A percentile compares a stretch with the other conserved stretches of the same genome.
Conservation (phyloP, 2,113 vertebrate species). For the Hoplias malabaricus region DNA sequence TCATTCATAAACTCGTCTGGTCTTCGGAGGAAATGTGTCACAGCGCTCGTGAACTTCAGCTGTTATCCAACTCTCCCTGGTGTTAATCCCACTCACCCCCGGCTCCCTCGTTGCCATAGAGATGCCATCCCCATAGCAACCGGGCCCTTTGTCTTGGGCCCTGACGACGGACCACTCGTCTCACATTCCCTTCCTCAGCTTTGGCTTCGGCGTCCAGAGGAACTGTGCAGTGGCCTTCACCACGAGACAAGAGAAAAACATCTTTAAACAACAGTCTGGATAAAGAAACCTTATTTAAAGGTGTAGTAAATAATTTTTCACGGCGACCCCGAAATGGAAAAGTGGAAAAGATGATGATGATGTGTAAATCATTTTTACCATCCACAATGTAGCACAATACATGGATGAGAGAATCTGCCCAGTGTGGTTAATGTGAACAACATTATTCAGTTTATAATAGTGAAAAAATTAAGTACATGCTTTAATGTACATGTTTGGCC, state of each 20-base stretch:
- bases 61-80: constrained; percentile 62
- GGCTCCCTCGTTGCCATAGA: constrained; percentile 74
- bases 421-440: too few relatives aligned
- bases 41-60: constrained; percentile 60
- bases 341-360: too few relatives aligned
- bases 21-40: constrained; percentile 59
- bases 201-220: constrained; percentile 58
- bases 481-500: too few relatives aligned
- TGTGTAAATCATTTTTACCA: too few relatives aligned
- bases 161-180: constrained; percentile 65
- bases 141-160: constrained; percentile 64
- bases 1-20: constrained; percentile 30
- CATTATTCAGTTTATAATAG: too few relatives aligned
- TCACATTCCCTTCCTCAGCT: constrained; percentile 66
- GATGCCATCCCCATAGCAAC: constrained; percentile 80
- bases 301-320: too few relatives aligned
- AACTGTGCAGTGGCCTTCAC: constrained; percentile 22
- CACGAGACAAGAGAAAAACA: neutral
- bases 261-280: too few relatives aligned
- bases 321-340: too few relatives aligned
- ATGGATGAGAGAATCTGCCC: too few relatives aligned
- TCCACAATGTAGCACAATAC: too few relatives aligned
- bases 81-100: constrained; percentile 69
- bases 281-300: too few relatives aligned
- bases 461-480: too few relatives aligned